Conservation (phyloP, 2,888 invertebrate species). For the Campoplex nolae region DNA sequence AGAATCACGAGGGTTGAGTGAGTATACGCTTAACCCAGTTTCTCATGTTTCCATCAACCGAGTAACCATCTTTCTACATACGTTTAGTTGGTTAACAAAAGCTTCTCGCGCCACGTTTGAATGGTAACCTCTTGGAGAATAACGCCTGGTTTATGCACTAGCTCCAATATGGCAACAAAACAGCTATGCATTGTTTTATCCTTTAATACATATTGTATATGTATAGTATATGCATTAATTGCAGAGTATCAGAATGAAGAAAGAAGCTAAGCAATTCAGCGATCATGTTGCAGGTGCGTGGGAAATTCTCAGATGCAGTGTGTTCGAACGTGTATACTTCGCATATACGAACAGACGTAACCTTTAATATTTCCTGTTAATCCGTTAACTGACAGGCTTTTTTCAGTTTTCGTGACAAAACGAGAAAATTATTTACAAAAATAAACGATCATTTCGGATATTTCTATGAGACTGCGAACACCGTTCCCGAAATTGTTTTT, state of each 20-base stretch:
- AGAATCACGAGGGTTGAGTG: conserved; percentile 33
- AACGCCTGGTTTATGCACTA: neutral
- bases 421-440: no score
- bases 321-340: neutral
- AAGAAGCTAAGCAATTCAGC: neutral
- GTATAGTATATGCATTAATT: neutral
- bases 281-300: neutral
- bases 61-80: conserved; percentile 57
- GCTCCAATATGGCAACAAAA: neutral
- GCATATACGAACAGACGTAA: no score
- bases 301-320: neutral
- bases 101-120: conserved; percentile 12
- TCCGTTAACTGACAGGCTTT: no score
- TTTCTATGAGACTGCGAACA: no score
- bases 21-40: conserved; percentile 68
- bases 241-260: neutral
- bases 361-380: no score
- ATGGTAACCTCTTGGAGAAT: neutral
- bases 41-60: conserved; percentile 58
- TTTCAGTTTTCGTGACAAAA: no score
- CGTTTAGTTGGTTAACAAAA: conserved; percentile 57
- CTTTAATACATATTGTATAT: neutral
- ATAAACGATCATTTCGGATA: no score
- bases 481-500: no score
- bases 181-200: neutral